Evolutionary conservation across 2,888 invertebrate species (phyloP), one percentile per base, ranked within the genome.

Genomic region (Plebejus anna): DNA sequence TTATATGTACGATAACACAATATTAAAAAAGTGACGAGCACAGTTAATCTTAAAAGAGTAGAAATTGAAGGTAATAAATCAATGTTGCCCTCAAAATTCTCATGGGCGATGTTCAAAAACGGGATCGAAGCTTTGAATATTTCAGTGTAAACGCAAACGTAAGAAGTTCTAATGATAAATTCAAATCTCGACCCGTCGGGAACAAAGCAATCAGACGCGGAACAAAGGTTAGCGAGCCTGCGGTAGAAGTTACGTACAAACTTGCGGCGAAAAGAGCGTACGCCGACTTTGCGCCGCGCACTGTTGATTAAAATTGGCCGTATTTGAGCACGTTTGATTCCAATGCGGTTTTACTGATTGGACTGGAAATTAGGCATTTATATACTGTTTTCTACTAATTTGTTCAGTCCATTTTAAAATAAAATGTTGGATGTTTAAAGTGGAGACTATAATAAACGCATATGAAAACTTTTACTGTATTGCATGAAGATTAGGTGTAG

Each of bases 141-240:
- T 91, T 89, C 84, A 90, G 85, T 72, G 76, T 47, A 32, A 76
- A 72, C 75, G 76, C 79, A 78, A 77, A 78, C 70, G 76, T 76
- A 76, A 76, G 76, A 78, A 80, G 78, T 78, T 80, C 78, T 80
- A 79, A 81, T 81, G 90, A 90, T 91, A 92, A 90, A 92, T 91
- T 92, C 91, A 91, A 91, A 91, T 91, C 88, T 85, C 84, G 82
- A 86, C 83, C 83, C 85, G 85, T 78, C 47, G 90, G 87, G 90
- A 88, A 88, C 89, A 87, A 89, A 88, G 91, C 91, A 91, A 92
- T 92, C 91, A 90, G 88, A 86, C 86, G 85, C 83, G 84, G 87
- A 84, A 88, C 90, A 90, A 90, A 90, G 90, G 90, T 89, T 89
- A 85, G 76, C 81, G 82, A 77, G 76, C 85, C 84, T 79, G 81